phyloP scores from a whole-genome alignment of 2,888 invertebrate species.

The Cecidostiba fungosa region DNA sequence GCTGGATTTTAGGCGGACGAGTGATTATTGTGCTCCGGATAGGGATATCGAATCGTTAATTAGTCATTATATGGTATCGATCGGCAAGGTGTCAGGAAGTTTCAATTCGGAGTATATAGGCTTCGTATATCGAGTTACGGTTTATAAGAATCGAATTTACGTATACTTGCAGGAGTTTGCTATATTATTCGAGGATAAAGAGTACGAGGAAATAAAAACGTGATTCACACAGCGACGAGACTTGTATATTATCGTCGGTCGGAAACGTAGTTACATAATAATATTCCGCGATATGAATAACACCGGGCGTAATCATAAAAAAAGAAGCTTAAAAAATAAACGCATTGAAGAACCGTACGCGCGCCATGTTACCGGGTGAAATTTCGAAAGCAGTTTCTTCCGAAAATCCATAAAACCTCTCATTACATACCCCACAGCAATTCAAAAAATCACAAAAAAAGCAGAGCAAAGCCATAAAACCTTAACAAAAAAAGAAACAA shows the following conservation, averaged over 20 bases:
- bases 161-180: no score
- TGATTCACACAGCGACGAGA: no score
- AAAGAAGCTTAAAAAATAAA: no score
- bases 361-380: not conserved
- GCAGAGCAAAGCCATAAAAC: not conserved
- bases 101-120: slow-evolving; percentile 1
- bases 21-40: no score
- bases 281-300: no score
- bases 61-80: not conserved
- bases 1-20: not conserved
- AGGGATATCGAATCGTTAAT: not conserved
- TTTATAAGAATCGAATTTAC: not conserved
- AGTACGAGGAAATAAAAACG: no score
- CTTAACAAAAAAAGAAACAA: not conserved
- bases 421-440: not conserved
- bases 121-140: not conserved
- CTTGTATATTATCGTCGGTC: no score
- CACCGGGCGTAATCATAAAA: no score
- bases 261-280: no score
- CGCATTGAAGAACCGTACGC: no score
- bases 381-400: not conserved
- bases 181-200: no score
- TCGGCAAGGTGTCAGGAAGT: not conserved
- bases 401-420: not conserved
- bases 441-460: not conserved